phyloP scores from a whole-genome alignment of 2,888 invertebrate species.

The Pterostichus niger region DNA sequence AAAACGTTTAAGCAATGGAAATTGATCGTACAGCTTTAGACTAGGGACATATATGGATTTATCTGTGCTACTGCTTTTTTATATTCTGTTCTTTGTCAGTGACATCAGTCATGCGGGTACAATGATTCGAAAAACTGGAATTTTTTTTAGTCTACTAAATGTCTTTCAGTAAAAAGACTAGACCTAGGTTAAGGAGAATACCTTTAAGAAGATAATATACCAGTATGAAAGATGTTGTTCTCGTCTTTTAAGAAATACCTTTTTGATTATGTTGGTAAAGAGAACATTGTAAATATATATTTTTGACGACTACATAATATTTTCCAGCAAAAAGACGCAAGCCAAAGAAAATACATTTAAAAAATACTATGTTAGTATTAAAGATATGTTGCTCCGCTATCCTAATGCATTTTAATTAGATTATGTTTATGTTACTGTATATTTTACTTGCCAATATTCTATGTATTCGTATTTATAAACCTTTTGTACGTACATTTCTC shows the following conservation, averaged over 20 bases:
- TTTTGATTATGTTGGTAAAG: background rate
- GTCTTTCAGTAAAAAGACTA: background rate
- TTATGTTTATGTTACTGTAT: too few relatives aligned
- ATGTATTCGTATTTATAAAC: too few relatives aligned
- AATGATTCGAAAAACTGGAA: constrained; percentile 36
- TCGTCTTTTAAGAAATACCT: background rate
- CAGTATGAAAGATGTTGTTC: background rate
- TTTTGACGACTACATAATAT: too few relatives aligned
- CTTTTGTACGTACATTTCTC: too few relatives aligned
- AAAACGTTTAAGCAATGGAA: constrained; percentile 1
- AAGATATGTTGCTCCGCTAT: too few relatives aligned
- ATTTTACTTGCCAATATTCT: too few relatives aligned
- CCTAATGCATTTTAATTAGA: too few relatives aligned
- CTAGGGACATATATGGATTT: constrained; percentile 14
- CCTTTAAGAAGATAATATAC: background rate
- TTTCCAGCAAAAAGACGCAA: too few relatives aligned
- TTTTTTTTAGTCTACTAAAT: constrained; percentile 37
- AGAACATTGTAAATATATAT: too few relatives aligned
- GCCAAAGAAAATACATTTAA: too few relatives aligned
- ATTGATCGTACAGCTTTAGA: background rate
- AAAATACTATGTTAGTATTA: too few relatives aligned
- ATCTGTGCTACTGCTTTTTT: background rate
- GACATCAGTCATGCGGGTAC: constrained; percentile 34
- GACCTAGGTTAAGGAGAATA: background rate
- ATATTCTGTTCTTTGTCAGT: constrained; percentile 6